phyloP scores from a whole-genome alignment of 2,888 invertebrate genomes.

The Eupeodes latifasciatus region DNA sequence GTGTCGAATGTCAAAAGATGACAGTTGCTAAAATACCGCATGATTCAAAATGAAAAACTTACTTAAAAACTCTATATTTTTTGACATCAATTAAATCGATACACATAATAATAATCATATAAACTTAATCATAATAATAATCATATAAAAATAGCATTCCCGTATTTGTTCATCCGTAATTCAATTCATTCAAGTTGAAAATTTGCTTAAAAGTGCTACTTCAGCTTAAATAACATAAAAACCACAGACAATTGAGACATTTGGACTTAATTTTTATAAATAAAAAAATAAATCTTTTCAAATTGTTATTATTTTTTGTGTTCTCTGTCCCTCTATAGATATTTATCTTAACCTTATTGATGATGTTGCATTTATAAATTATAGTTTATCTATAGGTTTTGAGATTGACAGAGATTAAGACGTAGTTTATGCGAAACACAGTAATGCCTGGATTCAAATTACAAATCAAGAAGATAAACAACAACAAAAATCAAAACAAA shows the following conservation, averaged over 20 bases:
- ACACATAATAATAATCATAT: background rate
- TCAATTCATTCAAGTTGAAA: slow-evolving; percentile 24
- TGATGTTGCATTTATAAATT: background rate
- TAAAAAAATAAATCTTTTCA: background rate
- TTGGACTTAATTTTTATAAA: slow-evolving; percentile 37
- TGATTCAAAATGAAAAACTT: too few species aligned
- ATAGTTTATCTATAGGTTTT: background rate
- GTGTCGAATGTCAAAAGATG: too few species aligned
- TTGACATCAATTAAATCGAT: slow-evolving; percentile 6
- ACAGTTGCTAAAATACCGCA: too few species aligned
- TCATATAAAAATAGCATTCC: background rate
- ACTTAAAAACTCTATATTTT: too few species aligned
- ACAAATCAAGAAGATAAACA: slow-evolving; percentile 21
- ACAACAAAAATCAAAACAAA: background rate
- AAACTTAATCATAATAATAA: background rate
- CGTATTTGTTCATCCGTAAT: slow-evolving; percentile 6
- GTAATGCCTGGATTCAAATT: slow-evolving; percentile 35
- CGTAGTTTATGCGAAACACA: slow-evolving; percentile 30
- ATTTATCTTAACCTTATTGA: background rate
- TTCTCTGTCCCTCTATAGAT: too few species aligned
- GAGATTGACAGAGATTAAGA: slow-evolving; percentile 22
- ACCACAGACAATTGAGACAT: slow-evolving; percentile 48
- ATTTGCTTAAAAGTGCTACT: slow-evolving; percentile 22
- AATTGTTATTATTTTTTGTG: background rate
- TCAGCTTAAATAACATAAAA: slow-evolving; percentile 38